A percentile compares a stretch with the other conserved stretches of the same genome.
Conservation (phyloP, 2,797 vertebrate species). For the Aphelocoma californica region DNA sequence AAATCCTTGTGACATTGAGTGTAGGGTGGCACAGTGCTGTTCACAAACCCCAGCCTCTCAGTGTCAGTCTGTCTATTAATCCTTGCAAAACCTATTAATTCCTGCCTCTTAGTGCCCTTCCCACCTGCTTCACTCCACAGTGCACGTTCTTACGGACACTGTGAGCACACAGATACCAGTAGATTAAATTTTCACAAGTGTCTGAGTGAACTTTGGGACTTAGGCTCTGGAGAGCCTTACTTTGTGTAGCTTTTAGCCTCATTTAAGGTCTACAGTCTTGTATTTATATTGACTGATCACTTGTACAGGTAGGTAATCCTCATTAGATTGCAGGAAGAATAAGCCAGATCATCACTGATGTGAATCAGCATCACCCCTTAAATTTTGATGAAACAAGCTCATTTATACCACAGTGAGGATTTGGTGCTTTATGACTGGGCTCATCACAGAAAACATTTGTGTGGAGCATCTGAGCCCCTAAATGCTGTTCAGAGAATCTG, state of each 20-base stretch:
- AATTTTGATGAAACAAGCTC: neutral
- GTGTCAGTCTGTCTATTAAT: slow-evolving; percentile 24
- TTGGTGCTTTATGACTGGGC: neutral
- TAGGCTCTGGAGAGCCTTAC: neutral
- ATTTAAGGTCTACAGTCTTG: neutral
- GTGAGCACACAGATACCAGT: neutral
- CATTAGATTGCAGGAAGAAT: neutral
- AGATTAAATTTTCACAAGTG: neutral
- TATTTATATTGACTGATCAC: neutral
- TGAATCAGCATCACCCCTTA: neutral
- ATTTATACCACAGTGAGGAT: neutral
- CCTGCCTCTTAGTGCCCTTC: neutral
- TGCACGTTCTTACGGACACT: neutral
- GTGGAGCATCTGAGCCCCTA: neutral
- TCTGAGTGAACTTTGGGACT: neutral
- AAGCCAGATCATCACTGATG: neutral
- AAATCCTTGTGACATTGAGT: neutral
- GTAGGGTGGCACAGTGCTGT: neutral
- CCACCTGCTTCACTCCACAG: neutral
- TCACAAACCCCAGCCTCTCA: neutral
- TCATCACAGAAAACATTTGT: neutral
- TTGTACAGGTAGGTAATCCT: neutral
- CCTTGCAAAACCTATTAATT: slow-evolving; percentile 52
- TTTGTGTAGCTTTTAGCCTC: neutral
- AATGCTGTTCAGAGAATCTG: neutral